These are phyloP conservation scores for Seira sanloemensis DNA, from an alignment of 2,888 invertebrate genomes.

Conservation along the genomic window DNA sequence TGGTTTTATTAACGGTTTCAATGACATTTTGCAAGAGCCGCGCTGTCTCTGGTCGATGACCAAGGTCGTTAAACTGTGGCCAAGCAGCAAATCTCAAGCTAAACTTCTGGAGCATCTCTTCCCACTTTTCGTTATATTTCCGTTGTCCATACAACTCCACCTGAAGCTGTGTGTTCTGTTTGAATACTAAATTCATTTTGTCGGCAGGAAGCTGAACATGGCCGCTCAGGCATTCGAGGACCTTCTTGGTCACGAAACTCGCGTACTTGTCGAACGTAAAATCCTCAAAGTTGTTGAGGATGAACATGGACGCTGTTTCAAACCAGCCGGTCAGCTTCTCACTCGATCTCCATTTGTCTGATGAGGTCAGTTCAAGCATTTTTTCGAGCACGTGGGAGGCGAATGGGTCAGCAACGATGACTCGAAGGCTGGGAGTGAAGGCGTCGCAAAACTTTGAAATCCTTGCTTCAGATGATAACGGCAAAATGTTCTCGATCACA, in stretches of 20 bases:
- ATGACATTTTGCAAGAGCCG: conserved; percentile 83
- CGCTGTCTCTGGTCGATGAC: conserved; percentile 80
- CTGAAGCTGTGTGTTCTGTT: conserved; percentile 11
- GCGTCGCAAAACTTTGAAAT: conserved; percentile 81
- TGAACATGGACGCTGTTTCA: conserved; percentile 84
- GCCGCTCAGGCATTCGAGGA: conserved; percentile 83
- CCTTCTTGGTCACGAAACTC: conserved; percentile 85
- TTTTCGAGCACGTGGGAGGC: conserved; percentile 88
- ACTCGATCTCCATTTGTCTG: conserved; percentile 74
- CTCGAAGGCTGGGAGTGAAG: conserved; percentile 82
- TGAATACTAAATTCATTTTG: conserved; percentile 30
- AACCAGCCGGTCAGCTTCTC: conserved; percentile 81
- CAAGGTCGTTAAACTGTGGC: conserved; percentile 86
- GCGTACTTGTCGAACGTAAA: conserved; percentile 81
- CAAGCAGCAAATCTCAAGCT: conserved; percentile 80
- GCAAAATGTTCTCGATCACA: conserved; percentile 85
- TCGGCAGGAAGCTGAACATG: conserved; percentile 76
- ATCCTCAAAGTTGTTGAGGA: conserved; percentile 90
- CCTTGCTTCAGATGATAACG: conserved; percentile 80
- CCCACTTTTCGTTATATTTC: conserved; percentile 78
- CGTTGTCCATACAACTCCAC: conserved; percentile 76
- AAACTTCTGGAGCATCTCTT: conserved; percentile 81
- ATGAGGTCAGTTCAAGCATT: conserved; percentile 77
- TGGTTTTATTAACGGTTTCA: conserved; percentile 78
- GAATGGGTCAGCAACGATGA: conserved; percentile 84